Base-by-base conservation (phyloP, 35 echinoderm and acorn worm species). In the Anneissia japonica region DNA sequence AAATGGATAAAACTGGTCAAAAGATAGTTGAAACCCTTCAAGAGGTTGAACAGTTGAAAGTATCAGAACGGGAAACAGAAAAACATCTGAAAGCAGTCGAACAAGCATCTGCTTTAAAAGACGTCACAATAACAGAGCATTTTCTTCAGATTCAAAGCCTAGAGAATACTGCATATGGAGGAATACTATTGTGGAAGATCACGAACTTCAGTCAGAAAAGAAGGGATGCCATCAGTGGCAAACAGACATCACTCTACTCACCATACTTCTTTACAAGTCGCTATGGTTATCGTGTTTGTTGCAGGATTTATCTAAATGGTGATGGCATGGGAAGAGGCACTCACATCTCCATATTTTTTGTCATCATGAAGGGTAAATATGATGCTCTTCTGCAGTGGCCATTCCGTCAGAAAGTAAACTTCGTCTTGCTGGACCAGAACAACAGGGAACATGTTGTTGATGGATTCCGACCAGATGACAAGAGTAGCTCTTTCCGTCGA, bases 241-340 rank as follows among this genome's bases (percentile, higher is more conserved):
- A 77, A 32, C n/a, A 36, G 35, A 81, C 76, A 9, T 91, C 89
- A 0, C 36, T 91, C 29, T 86, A 86, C 51, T 73, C 83, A 0
- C 38, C 76, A 40, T 56, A 55, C 31, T 90, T 90, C 75, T 85
- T 55, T 72, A 90, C 88, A 32, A 81, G 82, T 29, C 76, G 21
- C 0, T 39, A 82, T 13, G 84, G 84, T 39, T 91, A 91, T 79
- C 86, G 80, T 35, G 86, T 91, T 84, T 91, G 90, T 36, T 77
- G 84, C 30, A 31, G 90, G 12, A 37, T 91, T 13, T 91, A 91
- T 46, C 79, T 87, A 37, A 82, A 87, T 46, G 90, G 90, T 26
- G 90, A 91, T 74, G 90, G 90, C 0, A 84, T 87, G 46, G 83
- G 83, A 6, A 86, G 82, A 45, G 90, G 90, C 16, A 81, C 32